A percentile compares a stretch with the other conserved stretches of the same genome.
These are phyloP conservation scores for Tanypteryx hageni DNA, from an alignment of 2,888 invertebrate species.

Conservation along the genomic window DNA sequence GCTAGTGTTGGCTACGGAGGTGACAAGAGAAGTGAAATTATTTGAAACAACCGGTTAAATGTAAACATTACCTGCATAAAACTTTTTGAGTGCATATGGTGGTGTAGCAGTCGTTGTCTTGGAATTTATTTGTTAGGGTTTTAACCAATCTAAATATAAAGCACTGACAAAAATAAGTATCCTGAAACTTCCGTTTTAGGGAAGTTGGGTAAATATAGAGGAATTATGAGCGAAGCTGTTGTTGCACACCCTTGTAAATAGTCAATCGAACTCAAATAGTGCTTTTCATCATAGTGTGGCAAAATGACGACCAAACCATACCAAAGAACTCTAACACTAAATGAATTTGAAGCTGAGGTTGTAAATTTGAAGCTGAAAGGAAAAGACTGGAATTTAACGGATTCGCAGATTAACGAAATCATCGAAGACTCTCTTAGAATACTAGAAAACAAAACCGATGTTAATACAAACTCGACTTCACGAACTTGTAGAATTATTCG, in stretches of 20 bases:
- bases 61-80: too few species aligned
- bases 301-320: neutral
- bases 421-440: conserved; percentile 78
- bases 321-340: conserved; percentile 3
- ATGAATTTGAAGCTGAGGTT: conserved; percentile 78
- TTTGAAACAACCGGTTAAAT: neutral
- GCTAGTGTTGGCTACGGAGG: neutral
- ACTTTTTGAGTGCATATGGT: too few species aligned
- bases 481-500: conserved; percentile 74
- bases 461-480: conserved; percentile 66
- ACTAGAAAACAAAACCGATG: conserved; percentile 72
- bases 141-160: too few species aligned
- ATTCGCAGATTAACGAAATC: conserved; percentile 81
- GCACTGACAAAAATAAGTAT: too few species aligned
- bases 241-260: too few species aligned
- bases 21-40: neutral
- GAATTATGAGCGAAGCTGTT: too few species aligned
- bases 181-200: too few species aligned
- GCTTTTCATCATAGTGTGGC: neutral
- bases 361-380: conserved; percentile 79
- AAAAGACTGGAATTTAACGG: conserved; percentile 79
- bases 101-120: too few species aligned
- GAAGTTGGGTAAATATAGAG: too few species aligned
- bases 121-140: too few species aligned
- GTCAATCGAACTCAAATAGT: too few species aligned